Base-by-base conservation (phyloP, 2,797 vertebrate genomes). In the Ptychadena robeensis region DNA sequence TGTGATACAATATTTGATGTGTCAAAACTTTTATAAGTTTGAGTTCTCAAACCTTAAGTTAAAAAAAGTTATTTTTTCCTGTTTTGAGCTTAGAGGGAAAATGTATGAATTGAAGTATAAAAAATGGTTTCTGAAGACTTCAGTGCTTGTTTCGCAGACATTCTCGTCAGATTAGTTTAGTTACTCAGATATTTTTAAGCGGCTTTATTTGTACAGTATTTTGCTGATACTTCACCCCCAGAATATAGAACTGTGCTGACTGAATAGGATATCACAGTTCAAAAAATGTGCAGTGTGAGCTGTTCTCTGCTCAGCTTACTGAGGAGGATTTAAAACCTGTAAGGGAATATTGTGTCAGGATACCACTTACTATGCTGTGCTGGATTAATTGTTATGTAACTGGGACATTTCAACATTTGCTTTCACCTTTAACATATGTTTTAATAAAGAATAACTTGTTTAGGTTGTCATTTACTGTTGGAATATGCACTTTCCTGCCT, bases 161-260 rank as follows among this genome's bases (percentile, higher is more conserved):
- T 37, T 0, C 67, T 15, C 64, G 73, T 88, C 44, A 53, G 40
- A 44, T 44, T 44, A 44, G 40, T 44, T 44, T 66, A 76, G 86
- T 84, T 86, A 73, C 30, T 57, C 48, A 73, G 72, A 73, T 61
- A 53, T 35, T 53, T 48, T 53, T 72, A 68, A 68, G 66, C 66
- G 38, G 66, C 44, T 72, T 73, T 73, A 53, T 73, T 53, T 57
- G 70, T 53, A 32, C 30, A 31, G 35, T 69, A 38, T 69, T 69
- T 69, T 69, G 67, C 67, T 69, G 67, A 69, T 69, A 69, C 34
- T 28, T 69, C 67, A 40, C 35, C 35, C 44, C 3, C 25, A 9
- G 25, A 38, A 69, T 27, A 69, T 2, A 38, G 67, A 69, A 69
- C 67, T 25, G 10, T 69, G 35, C 35, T 69, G 67, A 35, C 67